These are phyloP conservation scores for Bombus consobrinus DNA, from an alignment of 1,140 invertebrate genomes.

Conservation along the genomic window DNA sequence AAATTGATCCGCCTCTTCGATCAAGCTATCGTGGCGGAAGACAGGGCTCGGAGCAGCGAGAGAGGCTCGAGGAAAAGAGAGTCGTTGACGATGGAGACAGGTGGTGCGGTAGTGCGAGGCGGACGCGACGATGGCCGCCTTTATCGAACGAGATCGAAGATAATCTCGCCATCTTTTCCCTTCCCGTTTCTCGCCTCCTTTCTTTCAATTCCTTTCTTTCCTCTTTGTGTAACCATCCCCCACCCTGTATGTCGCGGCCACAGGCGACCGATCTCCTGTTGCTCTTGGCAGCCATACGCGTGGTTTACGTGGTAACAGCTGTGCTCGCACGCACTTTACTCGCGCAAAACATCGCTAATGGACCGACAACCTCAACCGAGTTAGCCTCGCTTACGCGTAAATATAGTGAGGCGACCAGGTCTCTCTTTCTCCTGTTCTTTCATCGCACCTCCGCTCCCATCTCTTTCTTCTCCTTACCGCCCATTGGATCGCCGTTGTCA, in stretches of 20 bases:
- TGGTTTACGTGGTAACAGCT: constrained; percentile 75
- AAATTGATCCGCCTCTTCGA: constrained; percentile 49
- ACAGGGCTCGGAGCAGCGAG: not conserved
- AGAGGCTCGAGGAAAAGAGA: constrained; percentile 16
- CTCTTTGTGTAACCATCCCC: too few species aligned
- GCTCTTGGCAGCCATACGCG: constrained; percentile 66
- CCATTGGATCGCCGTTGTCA: not conserved
- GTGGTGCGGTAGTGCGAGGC: constrained; percentile 1
- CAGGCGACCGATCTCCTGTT: constrained; percentile 59
- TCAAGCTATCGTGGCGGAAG: constrained; percentile 8
- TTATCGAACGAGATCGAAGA: constrained; percentile 52
- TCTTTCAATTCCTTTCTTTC: not conserved
- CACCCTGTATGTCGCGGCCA: constrained; percentile 2
- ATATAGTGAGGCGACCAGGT: constrained; percentile 47
- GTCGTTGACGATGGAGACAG: constrained; percentile 44
- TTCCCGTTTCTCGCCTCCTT: not conserved
- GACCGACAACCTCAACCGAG: constrained; percentile 67
- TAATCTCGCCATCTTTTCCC: constrained; percentile 37
- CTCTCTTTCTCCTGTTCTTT: not conserved
- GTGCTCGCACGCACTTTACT: constrained; percentile 72
- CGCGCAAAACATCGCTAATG: constrained; percentile 77
- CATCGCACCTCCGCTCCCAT: too few species aligned
- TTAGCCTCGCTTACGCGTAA: constrained; percentile 57
- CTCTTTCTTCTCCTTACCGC: not conserved
- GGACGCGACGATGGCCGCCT: constrained; percentile 25